These are phyloP conservation scores for Aphaenogaster rudis DNA, from an alignment of 1,140 invertebrate species.

Conservation along the genomic window DNA sequence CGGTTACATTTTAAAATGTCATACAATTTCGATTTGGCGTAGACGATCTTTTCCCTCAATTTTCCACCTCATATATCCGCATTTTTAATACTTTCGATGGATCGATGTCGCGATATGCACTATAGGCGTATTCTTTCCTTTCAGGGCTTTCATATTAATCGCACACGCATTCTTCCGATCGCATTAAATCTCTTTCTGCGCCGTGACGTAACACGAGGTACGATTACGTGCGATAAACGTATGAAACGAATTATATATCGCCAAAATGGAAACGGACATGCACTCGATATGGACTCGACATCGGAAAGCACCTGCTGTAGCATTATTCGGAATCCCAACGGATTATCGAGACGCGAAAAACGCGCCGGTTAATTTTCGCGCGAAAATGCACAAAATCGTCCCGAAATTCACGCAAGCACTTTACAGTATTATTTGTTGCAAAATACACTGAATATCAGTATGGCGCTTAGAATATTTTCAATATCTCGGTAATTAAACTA, in stretches of 20 bases:
- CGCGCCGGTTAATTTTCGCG: conserved; percentile 12
- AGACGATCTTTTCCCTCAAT: not conserved
- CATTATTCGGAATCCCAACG: conserved; percentile 36
- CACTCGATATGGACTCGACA: conserved; percentile 41
- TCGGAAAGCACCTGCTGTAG: conserved; percentile 25
- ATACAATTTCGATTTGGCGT: not conserved
- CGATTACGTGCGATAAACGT: conserved; percentile 48
- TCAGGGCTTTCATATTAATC: not conserved
- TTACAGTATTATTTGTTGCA: not conserved
- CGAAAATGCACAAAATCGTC: conserved; percentile 16
- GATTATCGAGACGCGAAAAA: conserved; percentile 39
- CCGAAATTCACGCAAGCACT: not conserved
- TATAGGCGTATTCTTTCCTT: not conserved
- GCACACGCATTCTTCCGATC: not conserved
- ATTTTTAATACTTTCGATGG: not conserved
- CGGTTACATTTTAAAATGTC: not conserved
- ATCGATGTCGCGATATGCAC: not conserved
- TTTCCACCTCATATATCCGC: not conserved
- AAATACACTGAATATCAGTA: not conserved
- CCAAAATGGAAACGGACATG: conserved; percentile 14
- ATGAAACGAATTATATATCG: conserved; percentile 38
- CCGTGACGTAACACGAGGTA: not conserved
- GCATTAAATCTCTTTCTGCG: conserved; percentile 9
- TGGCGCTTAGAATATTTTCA: not conserved
- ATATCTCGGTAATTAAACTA: not conserved